Percentiles rank a stretch among this genome's conserved stretches.
phyloP scores from a whole-genome alignment of 2,113 vertebrate genomes.

The Nibea coibor region DNA sequence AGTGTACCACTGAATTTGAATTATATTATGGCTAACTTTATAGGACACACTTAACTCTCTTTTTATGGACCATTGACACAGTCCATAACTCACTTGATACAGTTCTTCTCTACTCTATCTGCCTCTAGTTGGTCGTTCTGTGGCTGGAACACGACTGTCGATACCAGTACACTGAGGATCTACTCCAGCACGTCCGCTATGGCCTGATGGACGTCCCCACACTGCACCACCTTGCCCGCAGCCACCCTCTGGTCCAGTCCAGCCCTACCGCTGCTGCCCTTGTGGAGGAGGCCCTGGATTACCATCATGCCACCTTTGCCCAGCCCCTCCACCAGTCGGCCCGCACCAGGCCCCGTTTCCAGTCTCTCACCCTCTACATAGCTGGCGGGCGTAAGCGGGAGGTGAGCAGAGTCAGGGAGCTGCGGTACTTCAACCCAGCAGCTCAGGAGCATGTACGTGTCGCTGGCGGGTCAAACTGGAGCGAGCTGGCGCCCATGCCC shows the following conservation, averaged over 20 bases:
- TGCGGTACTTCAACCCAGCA: constrained; percentile 94
- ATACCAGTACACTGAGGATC: constrained; percentile 92
- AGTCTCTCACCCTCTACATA: constrained; percentile 94
- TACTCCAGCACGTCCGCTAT: constrained; percentile 94
- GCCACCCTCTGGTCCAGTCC: constrained; percentile 90
- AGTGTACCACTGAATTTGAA: not conserved
- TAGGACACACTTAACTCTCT: not conserved
- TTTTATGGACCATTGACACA: not conserved
- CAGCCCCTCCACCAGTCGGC: constrained; percentile 94
- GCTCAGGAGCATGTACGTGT: constrained; percentile 89
- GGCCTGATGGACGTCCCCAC: constrained; percentile 94
- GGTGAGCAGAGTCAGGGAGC: constrained; percentile 91
- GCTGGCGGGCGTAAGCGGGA: constrained; percentile 93
- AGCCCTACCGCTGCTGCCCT: constrained; percentile 89
- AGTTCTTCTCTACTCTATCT: not conserved
- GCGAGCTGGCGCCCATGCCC: constrained; percentile 92
- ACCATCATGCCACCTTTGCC: constrained; percentile 91
- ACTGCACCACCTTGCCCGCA: constrained; percentile 87
- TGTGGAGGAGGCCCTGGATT: constrained; percentile 93
- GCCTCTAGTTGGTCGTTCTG: constrained; percentile 90
- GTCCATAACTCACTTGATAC: not conserved
- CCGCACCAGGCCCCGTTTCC: constrained; percentile 92
- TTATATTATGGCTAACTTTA: not conserved
- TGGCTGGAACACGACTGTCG: constrained; percentile 95
- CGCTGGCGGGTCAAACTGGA: constrained; percentile 93